phyloP scores from a whole-genome alignment of 1,140 invertebrate genomes.

The Cydia strobilella region DNA sequence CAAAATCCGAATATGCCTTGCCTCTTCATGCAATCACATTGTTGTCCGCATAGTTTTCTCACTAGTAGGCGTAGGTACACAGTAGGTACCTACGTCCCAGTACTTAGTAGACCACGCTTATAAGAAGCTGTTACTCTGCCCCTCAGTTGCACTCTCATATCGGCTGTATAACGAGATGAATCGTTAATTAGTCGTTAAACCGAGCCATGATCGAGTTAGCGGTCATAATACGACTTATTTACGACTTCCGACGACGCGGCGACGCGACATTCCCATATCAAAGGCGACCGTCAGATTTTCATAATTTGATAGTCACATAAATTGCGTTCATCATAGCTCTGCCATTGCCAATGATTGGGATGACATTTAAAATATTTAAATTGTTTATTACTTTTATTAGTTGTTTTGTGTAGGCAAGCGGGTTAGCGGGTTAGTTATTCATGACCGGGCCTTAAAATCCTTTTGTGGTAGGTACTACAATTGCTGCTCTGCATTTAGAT shows the following conservation, averaged over 20 bases:
- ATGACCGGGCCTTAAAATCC: too few species aligned
- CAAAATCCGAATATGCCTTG: too few species aligned
- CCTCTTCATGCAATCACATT: too few species aligned
- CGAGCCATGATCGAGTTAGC: constrained; percentile 10
- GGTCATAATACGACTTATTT: constrained; percentile 14
- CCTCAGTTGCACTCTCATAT: neutral
- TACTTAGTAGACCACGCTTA: neutral
- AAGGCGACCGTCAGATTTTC: constrained; percentile 16
- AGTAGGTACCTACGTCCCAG: too few species aligned
- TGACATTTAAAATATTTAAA: neutral
- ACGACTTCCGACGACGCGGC: constrained; percentile 19
- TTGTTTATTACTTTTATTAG: too few species aligned
- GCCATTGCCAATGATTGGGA: constrained; percentile 6
- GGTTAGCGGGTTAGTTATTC: too few species aligned
- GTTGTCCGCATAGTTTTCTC: too few species aligned
- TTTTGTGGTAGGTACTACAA: too few species aligned
- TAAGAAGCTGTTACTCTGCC: neutral
- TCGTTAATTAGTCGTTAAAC: constrained; percentile 24
- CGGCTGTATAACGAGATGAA: constrained; percentile 17
- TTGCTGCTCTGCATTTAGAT: too few species aligned
- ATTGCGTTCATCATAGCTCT: constrained; percentile 11
- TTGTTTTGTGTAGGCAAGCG: neutral
- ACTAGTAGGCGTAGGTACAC: too few species aligned
- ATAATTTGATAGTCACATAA: constrained; percentile 27
- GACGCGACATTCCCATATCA: constrained; percentile 9